A percentile compares a stretch with the other conserved stretches of the same genome.
Evolutionary conservation across 2,888 invertebrate species (phyloP).

Genomic region (Coelinius sp.): DNA sequence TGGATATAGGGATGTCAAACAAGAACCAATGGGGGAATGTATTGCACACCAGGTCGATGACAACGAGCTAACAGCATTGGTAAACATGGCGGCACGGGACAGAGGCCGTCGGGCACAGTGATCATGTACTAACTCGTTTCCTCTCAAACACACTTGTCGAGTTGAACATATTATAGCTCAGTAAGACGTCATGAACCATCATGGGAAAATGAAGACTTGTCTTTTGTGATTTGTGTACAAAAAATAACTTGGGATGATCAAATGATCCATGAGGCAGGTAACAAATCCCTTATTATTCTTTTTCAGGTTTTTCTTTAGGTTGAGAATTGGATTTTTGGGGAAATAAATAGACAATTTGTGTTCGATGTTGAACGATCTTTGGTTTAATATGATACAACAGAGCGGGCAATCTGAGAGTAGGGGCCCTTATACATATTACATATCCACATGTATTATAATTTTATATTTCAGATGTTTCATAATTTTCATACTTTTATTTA

Average conservation of each 20-base stretch:
- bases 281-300: neutral
- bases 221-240: neutral
- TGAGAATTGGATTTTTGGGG: neutral
- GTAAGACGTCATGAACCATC: conserved; percentile 33
- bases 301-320: neutral
- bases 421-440: conserved; percentile 50
- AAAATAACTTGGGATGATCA: neutral
- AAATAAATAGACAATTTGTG: conserved; percentile 35
- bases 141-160: conserved; percentile 63
- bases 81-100: conserved; percentile 67
- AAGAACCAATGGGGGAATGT: conserved; percentile 31
- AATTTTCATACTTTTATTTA: conserved; percentile 29
- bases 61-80: conserved; percentile 68
- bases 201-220: conserved; percentile 34
- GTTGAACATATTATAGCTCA: conserved; percentile 32
- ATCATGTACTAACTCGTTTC: conserved; percentile 69
- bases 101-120: conserved; percentile 56
- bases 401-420: conserved; percentile 46
- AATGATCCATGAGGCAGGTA: neutral
- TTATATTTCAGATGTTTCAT: conserved; percentile 17
- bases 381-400: conserved; percentile 69
- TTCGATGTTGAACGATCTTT: conserved; percentile 65
- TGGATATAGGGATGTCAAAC: conserved; percentile 37
- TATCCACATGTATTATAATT: conserved; percentile 50
- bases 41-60: conserved; percentile 59